phyloP scores from a whole-genome alignment of 92 coral and sea anemone genomes.

The Desmophyllum pertusum region DNA sequence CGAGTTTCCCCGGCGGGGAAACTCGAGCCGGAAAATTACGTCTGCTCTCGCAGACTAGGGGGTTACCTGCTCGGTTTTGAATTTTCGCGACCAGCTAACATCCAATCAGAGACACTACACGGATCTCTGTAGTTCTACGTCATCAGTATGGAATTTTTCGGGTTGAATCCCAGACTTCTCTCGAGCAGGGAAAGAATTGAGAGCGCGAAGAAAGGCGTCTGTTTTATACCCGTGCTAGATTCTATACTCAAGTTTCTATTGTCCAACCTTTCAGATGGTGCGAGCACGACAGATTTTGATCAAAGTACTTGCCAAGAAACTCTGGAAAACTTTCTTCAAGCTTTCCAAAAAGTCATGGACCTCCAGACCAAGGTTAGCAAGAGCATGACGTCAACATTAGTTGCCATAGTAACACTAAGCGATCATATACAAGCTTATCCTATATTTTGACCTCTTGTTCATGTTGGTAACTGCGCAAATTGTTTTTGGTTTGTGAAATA shows the following conservation, averaged over 20 bases:
- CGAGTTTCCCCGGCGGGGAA: too few species aligned
- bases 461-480: neutral
- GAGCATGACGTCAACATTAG: neutral
- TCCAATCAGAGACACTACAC: too few species aligned
- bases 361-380: constrained; percentile 79
- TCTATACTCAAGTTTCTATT: neutral
- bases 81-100: too few species aligned
- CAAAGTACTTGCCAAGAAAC: constrained; percentile 77
- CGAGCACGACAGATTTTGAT: constrained; percentile 32
- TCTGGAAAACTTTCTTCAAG: constrained; percentile 77
- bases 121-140: too few species aligned
- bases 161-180: too few species aligned
- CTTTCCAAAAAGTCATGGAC: constrained; percentile 84
- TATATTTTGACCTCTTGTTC: neutral
- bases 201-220: too few species aligned
- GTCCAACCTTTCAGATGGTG: constrained; percentile 31
- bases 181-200: too few species aligned
- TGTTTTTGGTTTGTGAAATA: too few species aligned
- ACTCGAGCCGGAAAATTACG: too few species aligned
- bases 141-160: too few species aligned
- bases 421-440: neutral
- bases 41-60: too few species aligned
- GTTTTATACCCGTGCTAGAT: neutral
- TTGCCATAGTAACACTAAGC: neutral
- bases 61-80: too few species aligned